phyloP scores from a whole-genome alignment of 2,113 vertebrate genomes.

The Platanista minor region DNA sequence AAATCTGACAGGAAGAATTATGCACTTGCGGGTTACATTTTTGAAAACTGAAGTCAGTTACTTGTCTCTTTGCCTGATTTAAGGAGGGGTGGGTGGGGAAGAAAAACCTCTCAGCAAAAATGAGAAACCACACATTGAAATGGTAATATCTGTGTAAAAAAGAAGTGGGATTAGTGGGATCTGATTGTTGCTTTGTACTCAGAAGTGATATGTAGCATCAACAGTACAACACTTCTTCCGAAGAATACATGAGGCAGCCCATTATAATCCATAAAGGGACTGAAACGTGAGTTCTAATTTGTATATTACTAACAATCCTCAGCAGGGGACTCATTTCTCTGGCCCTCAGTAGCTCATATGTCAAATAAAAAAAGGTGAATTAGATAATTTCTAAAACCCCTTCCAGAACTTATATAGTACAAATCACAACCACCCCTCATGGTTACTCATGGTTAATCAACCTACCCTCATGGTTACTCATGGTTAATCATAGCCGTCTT shows the following conservation, averaged over 20 bases:
- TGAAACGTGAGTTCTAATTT: conserved; percentile 1
- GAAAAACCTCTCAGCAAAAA: conserved; percentile 65
- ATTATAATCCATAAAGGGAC: not conserved
- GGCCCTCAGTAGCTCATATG: not conserved
- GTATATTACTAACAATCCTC: not conserved
- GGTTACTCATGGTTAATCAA: not conserved
- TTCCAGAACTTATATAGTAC: not conserved
- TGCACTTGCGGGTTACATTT: conserved; percentile 73
- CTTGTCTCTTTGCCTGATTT: conserved; percentile 69
- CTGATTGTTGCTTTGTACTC: conserved; percentile 52
- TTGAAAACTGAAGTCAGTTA: conserved; percentile 75
- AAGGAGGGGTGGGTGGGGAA: conserved; percentile 55
- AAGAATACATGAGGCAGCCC: not conserved
- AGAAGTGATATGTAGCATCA: conserved; percentile 18
- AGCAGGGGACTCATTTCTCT: not conserved
- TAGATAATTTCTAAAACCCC: not conserved
- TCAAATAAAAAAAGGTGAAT: not conserved
- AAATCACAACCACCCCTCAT: not conserved
- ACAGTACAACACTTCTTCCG: not conserved
- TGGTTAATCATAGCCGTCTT: not conserved
- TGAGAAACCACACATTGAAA: conserved; percentile 56
- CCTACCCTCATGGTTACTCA: not conserved
- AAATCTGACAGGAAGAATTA: conserved; percentile 79
- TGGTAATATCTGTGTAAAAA: conserved; percentile 54
- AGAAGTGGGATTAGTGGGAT: conserved; percentile 48